Conservation (phyloP, 2,797 vertebrate genomes). For the Anguilla anguilla region DNA sequence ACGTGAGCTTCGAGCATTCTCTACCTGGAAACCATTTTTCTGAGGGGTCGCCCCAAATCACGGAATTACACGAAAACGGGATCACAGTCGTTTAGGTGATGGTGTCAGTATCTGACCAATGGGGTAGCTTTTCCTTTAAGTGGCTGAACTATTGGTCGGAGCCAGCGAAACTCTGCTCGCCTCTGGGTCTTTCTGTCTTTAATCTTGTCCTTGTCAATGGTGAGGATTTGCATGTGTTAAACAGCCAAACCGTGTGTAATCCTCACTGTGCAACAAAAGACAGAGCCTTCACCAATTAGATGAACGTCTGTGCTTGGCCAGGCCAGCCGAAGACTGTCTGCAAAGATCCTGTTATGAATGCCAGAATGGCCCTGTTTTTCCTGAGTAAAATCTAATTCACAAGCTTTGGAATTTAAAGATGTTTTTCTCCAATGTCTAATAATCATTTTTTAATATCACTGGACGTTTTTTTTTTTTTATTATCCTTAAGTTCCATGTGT, state of each 20-base stretch:
- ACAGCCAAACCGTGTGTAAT: conserved; percentile 36
- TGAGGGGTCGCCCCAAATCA: neutral
- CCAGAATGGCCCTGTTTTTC: conserved; percentile 16
- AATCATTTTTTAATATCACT: conserved; percentile 2
- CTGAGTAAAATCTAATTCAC: conserved; percentile 11
- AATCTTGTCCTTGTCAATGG: conserved; percentile 35
- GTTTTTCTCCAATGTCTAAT: conserved; percentile 8
- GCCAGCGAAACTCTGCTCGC: conserved; percentile 5
- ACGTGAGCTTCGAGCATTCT: neutral
- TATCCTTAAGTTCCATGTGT: conserved; percentile 1
- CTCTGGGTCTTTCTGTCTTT: conserved; percentile 28
- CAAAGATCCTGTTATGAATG: conserved; percentile 7
- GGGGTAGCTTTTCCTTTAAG: conserved; percentile 20
- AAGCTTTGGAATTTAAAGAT: neutral
- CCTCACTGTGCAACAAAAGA: conserved; percentile 31
- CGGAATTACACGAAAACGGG: neutral
- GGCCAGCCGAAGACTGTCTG: neutral
- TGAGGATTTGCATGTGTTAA: conserved; percentile 41
- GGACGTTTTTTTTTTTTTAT: conserved; percentile 5
- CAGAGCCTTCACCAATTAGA: conserved; percentile 33
- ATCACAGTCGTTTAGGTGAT: neutral
- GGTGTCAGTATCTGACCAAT: conserved; percentile 9
- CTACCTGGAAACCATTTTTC: neutral
- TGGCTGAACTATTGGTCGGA: conserved; percentile 15
- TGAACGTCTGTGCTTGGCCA: conserved; percentile 1